Evolutionary conservation across 2,113 vertebrate species (phyloP).

Genomic region (Aspidoscelis tigris): DNA sequence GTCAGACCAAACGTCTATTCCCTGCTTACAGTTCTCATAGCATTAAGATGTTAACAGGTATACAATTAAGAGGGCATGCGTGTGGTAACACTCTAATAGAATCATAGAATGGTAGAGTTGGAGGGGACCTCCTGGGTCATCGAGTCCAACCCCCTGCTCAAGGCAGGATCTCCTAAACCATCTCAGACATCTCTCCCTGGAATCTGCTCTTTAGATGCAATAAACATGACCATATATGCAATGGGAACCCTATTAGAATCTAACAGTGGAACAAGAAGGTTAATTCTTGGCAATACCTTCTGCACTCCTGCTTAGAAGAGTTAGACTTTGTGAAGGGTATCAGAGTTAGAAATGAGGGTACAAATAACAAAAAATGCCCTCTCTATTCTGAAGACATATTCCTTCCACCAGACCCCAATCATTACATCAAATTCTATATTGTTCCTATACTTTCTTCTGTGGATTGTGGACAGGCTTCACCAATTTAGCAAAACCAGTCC

Average conservation of each 20-base stretch:
- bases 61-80: no score
- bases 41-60: no score
- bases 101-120: no score
- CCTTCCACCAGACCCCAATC: background rate
- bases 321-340: no score
- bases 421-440: background rate
- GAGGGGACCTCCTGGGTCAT: no score
- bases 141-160: no score
- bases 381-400: background rate
- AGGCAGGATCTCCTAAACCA: no score
- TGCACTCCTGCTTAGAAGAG: background rate
- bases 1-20: no score
- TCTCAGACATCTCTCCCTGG: no score
- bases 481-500: background rate
- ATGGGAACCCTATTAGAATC: background rate
- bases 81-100: no score
- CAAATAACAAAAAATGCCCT: background rate
- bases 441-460: background rate
- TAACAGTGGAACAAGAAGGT: background rate
- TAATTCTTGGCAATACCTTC: background rate
- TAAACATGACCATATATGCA: background rate
- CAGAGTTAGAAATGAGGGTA: background rate
- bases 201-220: background rate
- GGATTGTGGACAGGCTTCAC: background rate
- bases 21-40: no score